Evolutionary conservation across 53 echinoderm and acorn worm genomes (phyloP), one percentile per base, ranked within the genome.

Genomic region (Mesocentrotus franciscanus): DNA sequence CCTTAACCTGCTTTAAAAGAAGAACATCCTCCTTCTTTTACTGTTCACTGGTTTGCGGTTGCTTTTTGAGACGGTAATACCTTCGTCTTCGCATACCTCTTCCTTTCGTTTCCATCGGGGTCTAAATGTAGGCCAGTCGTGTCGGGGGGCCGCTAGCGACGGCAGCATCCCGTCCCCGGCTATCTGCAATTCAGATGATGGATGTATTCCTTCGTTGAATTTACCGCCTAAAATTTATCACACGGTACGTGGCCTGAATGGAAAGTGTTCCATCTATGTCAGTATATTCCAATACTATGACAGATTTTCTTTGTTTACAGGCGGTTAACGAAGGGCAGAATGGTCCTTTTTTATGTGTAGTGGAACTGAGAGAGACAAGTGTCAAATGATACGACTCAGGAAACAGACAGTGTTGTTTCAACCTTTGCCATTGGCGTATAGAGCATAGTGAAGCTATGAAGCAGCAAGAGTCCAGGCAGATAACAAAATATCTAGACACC

Each of bases 191-290:
- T 81, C 58, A 87, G 26, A 87, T 87, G 87, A 87, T 87, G 59
- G 87, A 87, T 87, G n/a, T 58, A 58, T 58, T 27, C 56, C 26
- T 20, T 87, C 58, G 27, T 56, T 58, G 58, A 87, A 87, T 87
- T 87, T 87, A 58, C 87, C 58, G 59, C 87, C 87, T 24, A 87
- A 87, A 87, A 87, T 87, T 87, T 57, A 87, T 87, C 58, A 87
- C 59, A 57, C 15, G 87, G 56, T 87, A 87, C 87, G 87, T 58
- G n/a, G 58, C 59, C 17, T 87, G 87, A 58, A 87, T 87, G 56
- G 87, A 15, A 87, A 57, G 87, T 87, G 58, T 87, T 87, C 58
- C 32, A 87, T 87, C 87, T 87, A n/a, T 87, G 87, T 87, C 87
- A 87, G 57, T 84, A 55, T 49, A 84, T 87, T 14, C 56, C 56